phyloP scores from a whole-genome alignment of 1,140 invertebrate species.

The Heterodera schachtii region DNA sequence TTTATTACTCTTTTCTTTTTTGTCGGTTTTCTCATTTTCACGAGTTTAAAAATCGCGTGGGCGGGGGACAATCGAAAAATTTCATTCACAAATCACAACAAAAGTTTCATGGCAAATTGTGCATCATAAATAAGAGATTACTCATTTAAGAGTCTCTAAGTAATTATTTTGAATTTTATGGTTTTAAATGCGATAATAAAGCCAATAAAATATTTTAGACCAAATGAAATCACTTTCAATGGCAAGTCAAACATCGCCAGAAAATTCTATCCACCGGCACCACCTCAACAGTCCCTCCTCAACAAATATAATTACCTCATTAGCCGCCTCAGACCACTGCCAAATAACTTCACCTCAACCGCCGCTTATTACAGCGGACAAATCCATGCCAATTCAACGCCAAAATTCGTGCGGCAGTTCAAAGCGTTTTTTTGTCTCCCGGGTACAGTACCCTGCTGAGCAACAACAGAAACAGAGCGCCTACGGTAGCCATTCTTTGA shows the following conservation, averaged over 20 bases:
- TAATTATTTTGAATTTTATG: neutral
- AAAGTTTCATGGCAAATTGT: too few relatives aligned
- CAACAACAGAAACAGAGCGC: neutral
- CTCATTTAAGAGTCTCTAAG: too few relatives aligned
- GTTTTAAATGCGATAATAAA: neutral
- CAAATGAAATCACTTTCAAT: neutral
- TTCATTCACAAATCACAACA: too few relatives aligned
- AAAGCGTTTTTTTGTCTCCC: neutral
- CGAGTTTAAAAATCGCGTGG: too few relatives aligned
- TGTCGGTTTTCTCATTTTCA: too few relatives aligned
- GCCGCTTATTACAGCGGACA: neutral
- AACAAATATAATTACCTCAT: neutral
- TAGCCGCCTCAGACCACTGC: too few relatives aligned
- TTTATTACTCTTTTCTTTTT: too few relatives aligned
- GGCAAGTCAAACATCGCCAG: neutral
- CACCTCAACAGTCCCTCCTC: neutral
- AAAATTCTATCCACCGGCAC: neutral
- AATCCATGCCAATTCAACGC: neutral
- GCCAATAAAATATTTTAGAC: neutral
- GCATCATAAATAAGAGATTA: too few relatives aligned
- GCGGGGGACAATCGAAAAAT: too few relatives aligned
- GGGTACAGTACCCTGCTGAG: neutral
- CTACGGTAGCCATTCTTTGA: neutral
- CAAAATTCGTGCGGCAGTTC: neutral
- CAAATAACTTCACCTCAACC: neutral